Evolutionary conservation across 2,797 vertebrate species (phyloP), one percentile per base, ranked within the genome.

Genomic region (Esox masquinongy): DNA sequence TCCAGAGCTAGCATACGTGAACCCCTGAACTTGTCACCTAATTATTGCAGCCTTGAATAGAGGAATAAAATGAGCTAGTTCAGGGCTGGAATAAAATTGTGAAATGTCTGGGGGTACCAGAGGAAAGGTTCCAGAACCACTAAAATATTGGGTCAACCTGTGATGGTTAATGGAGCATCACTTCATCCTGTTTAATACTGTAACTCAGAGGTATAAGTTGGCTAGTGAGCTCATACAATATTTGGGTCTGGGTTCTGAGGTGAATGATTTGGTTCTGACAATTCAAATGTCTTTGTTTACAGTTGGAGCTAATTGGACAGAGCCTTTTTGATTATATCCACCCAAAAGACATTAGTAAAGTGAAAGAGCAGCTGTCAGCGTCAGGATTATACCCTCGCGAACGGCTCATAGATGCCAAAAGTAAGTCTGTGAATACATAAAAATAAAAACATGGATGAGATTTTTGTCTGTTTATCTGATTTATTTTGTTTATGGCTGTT

Each of bases 341-440:
- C 82, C 97, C 94, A 84, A 99, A 99, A 95, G 97, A 99, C 88
- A 98, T 98, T 79, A 95, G 93, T 92, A 99, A 98, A 95, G 96
- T 99, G 77, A 99, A 99, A 89, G 97, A 99, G 76, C 97, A 99
- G 90, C 95, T 99, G 74, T 97, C 97, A 1, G 95, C 96, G 0
- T 96, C 96, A 0, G 97, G 98, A 85, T 91, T 94, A 0, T 93
- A 93, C 0, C 95, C 96, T 43, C 92, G 94, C 72, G 96, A 98
- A 77, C 93, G 94, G 75, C 95, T 97, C 83, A 94, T 97, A 47
- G 97, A 99, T 77, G 95, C 96, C 74, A 96, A 97, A 88, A 96
- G 97, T 98, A 89, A 94, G 94, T 90, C 71, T 73, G 12, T 74
- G 15, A 15, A 34, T 3, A 26, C 56, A 9, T 61, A 12, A 61